phyloP scores from a whole-genome alignment of 2,113 vertebrate species.

The Mesoclemmys tuberculata region DNA sequence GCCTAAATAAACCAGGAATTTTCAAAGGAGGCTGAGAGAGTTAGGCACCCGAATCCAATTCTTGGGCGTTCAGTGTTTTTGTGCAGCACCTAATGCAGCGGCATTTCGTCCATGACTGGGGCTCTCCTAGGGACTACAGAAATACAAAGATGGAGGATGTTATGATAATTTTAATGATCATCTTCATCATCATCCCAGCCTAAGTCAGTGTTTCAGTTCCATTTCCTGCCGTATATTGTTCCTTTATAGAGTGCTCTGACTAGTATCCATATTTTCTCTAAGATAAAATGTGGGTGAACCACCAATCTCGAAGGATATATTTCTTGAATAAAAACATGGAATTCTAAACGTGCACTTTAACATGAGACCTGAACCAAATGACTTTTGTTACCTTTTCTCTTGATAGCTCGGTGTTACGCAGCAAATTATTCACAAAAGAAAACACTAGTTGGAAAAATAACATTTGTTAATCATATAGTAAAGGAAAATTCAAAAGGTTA shows the following conservation, averaged over 20 bases:
- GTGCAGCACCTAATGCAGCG: not conserved
- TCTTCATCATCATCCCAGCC: not conserved
- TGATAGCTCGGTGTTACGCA: not conserved
- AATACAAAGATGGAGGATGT: not conserved
- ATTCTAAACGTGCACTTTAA: accelerated
- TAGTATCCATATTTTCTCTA: not conserved
- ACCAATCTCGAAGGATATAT: accelerated
- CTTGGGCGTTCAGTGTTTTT: accelerated
- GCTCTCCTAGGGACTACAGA: not conserved
- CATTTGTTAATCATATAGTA: accelerated
- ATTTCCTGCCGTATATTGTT: not conserved
- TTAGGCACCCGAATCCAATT: not conserved
- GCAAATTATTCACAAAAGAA: not conserved
- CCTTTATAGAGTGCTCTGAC: not conserved
- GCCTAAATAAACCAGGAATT: not conserved
- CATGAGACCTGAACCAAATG: not conserved
- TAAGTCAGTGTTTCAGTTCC: not conserved
- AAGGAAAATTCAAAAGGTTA: not conserved
- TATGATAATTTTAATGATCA: not conserved
- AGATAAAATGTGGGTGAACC: not conserved
- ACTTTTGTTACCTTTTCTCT: not conserved
- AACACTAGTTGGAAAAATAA: not conserved
- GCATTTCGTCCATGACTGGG: not conserved
- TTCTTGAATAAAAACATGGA: not conserved
- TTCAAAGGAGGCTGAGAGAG: not conserved